Percentiles rank a stretch among this genome's conserved stretches.
Evolutionary conservation across 37 sponge, comb jelly and placozoan species (phyloP).

Genomic region (Mnemiopsis leidyi): DNA sequence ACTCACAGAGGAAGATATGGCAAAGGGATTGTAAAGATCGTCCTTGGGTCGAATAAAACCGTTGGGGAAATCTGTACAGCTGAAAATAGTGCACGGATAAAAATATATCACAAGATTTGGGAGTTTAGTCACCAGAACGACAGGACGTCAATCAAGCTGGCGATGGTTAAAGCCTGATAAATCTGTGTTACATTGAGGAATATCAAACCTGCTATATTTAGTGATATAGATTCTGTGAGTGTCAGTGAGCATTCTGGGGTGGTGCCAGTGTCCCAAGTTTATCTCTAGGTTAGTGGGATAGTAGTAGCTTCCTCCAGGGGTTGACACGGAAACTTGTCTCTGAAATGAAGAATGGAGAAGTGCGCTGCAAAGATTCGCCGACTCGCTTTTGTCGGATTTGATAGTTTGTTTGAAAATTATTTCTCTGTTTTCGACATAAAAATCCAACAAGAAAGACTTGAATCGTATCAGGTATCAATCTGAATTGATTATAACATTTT

Average conservation of each 20-base stretch:
- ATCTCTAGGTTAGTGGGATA: neutral
- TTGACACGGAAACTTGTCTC: neutral
- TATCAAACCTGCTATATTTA: neutral
- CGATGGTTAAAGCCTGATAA: too few relatives aligned
- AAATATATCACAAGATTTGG: too few relatives aligned
- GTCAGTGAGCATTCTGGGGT: neutral
- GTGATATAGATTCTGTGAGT: constrained; percentile 20
- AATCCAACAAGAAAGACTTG: too few relatives aligned
- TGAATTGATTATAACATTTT: too few relatives aligned
- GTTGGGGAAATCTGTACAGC: constrained; percentile 13
- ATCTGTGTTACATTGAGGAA: too few relatives aligned
- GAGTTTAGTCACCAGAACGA: too few relatives aligned
- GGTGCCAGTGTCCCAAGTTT: neutral
- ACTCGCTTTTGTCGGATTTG: neutral
- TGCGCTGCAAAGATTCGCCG: neutral
- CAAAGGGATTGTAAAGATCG: constrained; percentile 11
- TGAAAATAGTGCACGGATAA: neutral
- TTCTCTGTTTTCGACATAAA: too few relatives aligned
- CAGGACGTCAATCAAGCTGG: too few relatives aligned
- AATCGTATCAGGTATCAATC: too few relatives aligned
- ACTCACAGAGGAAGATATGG: too few relatives aligned
- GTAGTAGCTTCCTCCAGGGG: neutral
- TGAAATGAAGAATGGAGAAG: neutral
- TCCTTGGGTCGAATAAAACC: neutral
- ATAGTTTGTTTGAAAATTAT: too few relatives aligned